Evolutionary conservation across 2,113 vertebrate genomes (phyloP), one percentile per base, ranked within the genome.

Genomic region (Nothocercus nigrocapillus): DNA sequence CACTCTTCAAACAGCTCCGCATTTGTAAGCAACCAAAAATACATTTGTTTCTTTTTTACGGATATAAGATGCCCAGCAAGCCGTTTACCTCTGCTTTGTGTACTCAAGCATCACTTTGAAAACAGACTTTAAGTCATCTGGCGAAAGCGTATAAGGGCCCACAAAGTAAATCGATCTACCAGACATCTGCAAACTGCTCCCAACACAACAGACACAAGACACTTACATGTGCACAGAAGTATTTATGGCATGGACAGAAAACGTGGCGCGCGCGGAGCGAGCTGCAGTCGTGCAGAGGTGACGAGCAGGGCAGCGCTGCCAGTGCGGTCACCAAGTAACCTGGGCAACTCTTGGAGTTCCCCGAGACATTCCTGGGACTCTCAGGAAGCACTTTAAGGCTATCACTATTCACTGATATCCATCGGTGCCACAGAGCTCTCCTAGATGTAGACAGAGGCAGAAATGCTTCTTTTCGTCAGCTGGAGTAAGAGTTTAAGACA

Each of bases 191-290:
- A 72, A 88, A 76, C 58, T 22, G 42, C 85, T 94, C 93, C 80
- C 51, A 28, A 1, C 8, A 32, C 78, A 59, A 59, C 13, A 64
- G 42, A 19, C 53, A 40, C 51, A 72, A 88, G 85, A 84, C 14
- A 7, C 74, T 90, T 30, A 77, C 85, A 93, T 80, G 82, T 81
- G 88, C 88, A 75, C 1, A 53, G 68, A 77, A 89, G 36, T 77
- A 85, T 78, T 91, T 62, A 49, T 22, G 68, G 85, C 64, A 83
- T 18, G 1, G 11, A 49, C 27, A 44, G 38, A 28, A n/a, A 45
- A 42, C 5, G 21, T 0, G 32, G 7, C 6, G 3, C 58, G 9
- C 45, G 3, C 20, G 0, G 0, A 32, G 32, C n/a, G 13, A 73
- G 49, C 38, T 11, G 45, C 51, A 28, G 22, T 2, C 2, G 70